These are phyloP conservation scores for Drosophila robusta DNA, from an alignment of 2,888 invertebrate species.

Conservation along the genomic window DNA sequence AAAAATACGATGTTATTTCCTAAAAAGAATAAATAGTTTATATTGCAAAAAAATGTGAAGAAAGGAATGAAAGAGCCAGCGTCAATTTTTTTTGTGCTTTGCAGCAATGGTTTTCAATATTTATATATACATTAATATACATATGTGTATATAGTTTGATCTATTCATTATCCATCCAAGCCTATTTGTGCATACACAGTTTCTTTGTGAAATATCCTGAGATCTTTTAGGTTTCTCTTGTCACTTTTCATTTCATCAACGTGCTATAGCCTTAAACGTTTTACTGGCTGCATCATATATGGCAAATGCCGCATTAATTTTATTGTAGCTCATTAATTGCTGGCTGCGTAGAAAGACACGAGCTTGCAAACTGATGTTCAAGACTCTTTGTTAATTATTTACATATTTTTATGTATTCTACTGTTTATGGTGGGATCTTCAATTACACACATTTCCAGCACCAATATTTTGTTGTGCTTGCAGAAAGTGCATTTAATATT, in stretches of 20 bases:
- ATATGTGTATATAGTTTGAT: too few species aligned
- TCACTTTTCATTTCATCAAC: too few species aligned
- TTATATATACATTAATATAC: too few species aligned
- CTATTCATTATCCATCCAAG: too few species aligned
- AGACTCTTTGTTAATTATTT: slow-evolving; percentile 2
- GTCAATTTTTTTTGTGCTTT: too few species aligned
- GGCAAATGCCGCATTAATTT: neutral
- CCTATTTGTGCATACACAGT: too few species aligned
- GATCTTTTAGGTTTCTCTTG: neutral
- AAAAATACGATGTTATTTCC: too few species aligned
- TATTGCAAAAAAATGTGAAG: too few species aligned
- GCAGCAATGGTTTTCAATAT: too few species aligned
- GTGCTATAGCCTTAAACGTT: slow-evolving; percentile 8
- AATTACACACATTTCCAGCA: slow-evolving; percentile 23
- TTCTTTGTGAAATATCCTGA: neutral
- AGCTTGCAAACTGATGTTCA: slow-evolving; percentile 10
- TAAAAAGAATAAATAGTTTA: too few species aligned
- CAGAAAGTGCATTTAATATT: slow-evolving; percentile 21
- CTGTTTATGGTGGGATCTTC: slow-evolving; percentile 1
- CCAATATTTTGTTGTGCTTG: slow-evolving; percentile 25
- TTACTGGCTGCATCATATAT: neutral
- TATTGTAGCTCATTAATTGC: slow-evolving; percentile 11
- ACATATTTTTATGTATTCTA: neutral
- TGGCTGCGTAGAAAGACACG: neutral
- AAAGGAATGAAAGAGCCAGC: too few species aligned